A percentile compares a stretch with the other conserved stretches of the same genome.
These are phyloP conservation scores for Morelia viridis DNA, from an alignment of 2,797 vertebrate species.

Conservation along the genomic window DNA sequence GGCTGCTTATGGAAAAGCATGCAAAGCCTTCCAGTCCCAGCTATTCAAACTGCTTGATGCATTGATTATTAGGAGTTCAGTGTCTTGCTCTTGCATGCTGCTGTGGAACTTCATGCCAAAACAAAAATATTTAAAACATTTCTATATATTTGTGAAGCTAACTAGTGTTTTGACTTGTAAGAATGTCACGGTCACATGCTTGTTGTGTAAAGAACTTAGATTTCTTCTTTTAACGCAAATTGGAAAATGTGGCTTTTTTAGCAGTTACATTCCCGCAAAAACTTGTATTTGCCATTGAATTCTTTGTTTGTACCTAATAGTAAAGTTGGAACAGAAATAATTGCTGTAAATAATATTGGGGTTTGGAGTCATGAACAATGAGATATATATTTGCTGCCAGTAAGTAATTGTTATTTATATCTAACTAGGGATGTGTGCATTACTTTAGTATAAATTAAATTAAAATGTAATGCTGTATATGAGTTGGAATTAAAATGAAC, in stretches of 20 bases:
- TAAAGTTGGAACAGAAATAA: constrained; percentile 16
- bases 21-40: neutral
- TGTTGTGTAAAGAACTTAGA: neutral
- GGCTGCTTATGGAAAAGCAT: neutral
- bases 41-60: neutral
- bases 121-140: neutral
- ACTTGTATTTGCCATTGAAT: neutral
- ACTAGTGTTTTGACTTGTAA: neutral
- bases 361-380: constrained; percentile 15
- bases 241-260: neutral
- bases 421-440: constrained; percentile 17
- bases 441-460: constrained; percentile 2
- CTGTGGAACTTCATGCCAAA: constrained; percentile 2
- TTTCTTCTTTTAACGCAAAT: constrained; percentile 9
- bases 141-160: neutral
- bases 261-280: neutral
- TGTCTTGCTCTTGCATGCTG: neutral
- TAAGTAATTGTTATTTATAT: constrained; percentile 24
- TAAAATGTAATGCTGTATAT: constrained; percentile 40
- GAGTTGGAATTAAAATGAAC: constrained; percentile 18
- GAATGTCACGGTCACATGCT: neutral
- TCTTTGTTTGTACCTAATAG: constrained; percentile 1
- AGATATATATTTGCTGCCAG: neutral
- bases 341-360: constrained; percentile 3
- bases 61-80: constrained; percentile 22